Evolutionary conservation across 1,140 invertebrate species (phyloP).

Genomic region (Periplaneta americana): DNA sequence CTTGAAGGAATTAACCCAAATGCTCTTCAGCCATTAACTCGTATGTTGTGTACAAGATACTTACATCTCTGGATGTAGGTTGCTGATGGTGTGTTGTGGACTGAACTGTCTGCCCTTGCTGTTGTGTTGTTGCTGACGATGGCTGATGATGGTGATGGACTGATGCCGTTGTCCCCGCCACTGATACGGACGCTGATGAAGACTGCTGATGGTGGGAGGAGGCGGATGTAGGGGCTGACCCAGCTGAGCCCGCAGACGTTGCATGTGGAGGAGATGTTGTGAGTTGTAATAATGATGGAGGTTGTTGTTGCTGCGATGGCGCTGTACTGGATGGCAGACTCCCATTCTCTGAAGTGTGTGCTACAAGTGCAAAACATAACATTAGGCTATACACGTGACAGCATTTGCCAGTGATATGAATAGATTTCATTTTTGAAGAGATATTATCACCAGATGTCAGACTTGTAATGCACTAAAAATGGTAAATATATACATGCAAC

Average conservation of each 20-base stretch:
- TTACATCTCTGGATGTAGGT: not conserved
- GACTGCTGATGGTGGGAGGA: slow-evolving; percentile 7
- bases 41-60: no score
- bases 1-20: no score
- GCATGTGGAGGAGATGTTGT: slow-evolving; percentile 33
- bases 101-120: slow-evolving; percentile 19
- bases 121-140: slow-evolving; percentile 24
- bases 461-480: no score
- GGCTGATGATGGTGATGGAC: slow-evolving; percentile 17
- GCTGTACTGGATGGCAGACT: slow-evolving; percentile 23
- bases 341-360: slow-evolving; percentile 45
- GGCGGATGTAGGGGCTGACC: slow-evolving; percentile 24
- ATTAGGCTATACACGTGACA: no score
- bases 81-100: not conserved
- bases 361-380: slow-evolving; percentile 31
- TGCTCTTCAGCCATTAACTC: no score
- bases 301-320: slow-evolving; percentile 29
- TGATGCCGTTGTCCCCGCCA: slow-evolving; percentile 14
- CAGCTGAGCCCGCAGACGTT: slow-evolving; percentile 21
- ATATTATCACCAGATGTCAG: no score
- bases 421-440: no score
- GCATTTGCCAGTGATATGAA: no score
- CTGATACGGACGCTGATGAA: slow-evolving; percentile 26
- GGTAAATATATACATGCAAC: no score
- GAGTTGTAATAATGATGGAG: slow-evolving; percentile 20